These are phyloP conservation scores for Trachops cirrhosus DNA, from an alignment of 2,797 vertebrate genomes.

Conservation along the genomic window DNA sequence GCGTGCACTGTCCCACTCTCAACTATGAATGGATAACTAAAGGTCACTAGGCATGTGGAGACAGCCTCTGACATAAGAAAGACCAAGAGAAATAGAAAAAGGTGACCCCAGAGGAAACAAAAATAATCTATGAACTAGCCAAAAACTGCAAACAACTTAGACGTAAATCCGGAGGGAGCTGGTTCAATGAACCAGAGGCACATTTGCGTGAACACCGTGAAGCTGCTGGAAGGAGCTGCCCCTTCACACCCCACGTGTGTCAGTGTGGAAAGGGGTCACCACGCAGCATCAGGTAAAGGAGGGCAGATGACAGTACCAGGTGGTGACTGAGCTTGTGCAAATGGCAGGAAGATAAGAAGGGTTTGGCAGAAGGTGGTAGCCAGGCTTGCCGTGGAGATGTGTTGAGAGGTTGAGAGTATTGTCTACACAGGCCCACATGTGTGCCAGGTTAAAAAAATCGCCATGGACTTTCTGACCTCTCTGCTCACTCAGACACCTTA, in stretches of 20 bases:
- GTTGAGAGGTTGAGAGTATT: not conserved
- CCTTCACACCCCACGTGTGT: too few species aligned
- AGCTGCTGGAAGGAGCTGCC: not conserved
- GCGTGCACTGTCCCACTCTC: not conserved
- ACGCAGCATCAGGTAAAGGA: not conserved
- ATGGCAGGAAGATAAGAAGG: not conserved
- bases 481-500: not conserved
- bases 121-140: not conserved
- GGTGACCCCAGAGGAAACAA: constrained; percentile 30
- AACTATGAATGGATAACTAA: not conserved
- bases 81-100: not conserved
- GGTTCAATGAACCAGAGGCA: not conserved
- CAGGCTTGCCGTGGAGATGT: not conserved
- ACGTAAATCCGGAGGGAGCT: not conserved
- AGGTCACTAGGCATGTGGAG: not conserved
- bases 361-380: not conserved
- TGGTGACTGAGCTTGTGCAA: not conserved
- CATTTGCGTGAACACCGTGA: too few species aligned
- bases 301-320: not conserved
- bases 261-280: not conserved
- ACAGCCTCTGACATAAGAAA: not conserved
- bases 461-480: not conserved
- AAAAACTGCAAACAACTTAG: not conserved
- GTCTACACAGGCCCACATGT: not conserved
- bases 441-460: not conserved